phyloP scores from a whole-genome alignment of 2,113 vertebrate species.

The Gymnogyps californianus region DNA sequence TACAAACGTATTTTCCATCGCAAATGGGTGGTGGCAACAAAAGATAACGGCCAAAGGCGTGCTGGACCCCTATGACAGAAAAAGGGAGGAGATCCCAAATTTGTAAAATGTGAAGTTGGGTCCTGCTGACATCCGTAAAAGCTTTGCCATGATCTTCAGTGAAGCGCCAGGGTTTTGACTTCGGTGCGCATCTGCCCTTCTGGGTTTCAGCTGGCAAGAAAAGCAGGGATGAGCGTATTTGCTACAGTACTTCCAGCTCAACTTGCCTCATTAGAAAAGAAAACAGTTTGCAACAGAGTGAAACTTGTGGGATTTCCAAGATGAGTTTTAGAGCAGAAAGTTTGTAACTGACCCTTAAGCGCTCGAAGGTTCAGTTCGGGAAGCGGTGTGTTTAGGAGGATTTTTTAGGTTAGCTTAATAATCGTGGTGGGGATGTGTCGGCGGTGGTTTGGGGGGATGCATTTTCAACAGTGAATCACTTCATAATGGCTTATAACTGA shows the following conservation, averaged over 20 bases:
- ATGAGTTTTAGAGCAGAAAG: not conserved
- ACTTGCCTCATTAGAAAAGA: rapidly evolving
- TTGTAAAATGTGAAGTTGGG: not conserved
- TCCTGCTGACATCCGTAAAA: not conserved
- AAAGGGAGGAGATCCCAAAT: not conserved
- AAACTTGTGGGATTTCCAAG: not conserved
- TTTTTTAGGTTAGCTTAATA: not conserved
- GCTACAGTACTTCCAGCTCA: not conserved
- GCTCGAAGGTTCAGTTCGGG: not conserved
- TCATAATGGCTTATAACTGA: not conserved
- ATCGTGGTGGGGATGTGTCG: rapidly evolving
- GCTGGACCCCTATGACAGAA: not conserved
- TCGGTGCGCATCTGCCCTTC: not conserved
- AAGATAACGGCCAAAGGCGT: not conserved
- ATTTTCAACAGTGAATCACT: not conserved
- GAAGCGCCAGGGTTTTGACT: not conserved
- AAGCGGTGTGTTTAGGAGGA: not conserved
- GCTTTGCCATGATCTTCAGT: not conserved
- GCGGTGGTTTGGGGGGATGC: not conserved
- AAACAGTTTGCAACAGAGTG: not conserved
- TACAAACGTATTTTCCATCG: not conserved
- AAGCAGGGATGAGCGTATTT: not conserved
- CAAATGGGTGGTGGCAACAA: not conserved
- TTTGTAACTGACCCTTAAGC: not conserved
- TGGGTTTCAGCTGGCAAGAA: not conserved